Evolutionary conservation across 2,797 vertebrate genomes (phyloP).

Genomic region (Melanogrammus aeglefinus): DNA sequence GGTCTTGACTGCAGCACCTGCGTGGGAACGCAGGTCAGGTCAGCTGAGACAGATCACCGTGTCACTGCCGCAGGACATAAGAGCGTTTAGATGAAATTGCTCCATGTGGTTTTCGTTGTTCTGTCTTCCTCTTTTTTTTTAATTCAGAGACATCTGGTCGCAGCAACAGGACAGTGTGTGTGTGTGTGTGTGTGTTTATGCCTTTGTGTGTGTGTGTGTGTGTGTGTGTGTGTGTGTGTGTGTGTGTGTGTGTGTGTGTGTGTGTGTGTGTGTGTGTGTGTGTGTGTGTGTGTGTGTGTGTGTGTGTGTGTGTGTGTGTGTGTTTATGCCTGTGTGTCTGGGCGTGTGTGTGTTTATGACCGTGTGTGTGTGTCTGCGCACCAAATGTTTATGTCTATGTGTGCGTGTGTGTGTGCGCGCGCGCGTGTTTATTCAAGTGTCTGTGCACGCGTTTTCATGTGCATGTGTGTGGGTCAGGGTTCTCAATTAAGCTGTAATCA

Average conservation of each 20-base stretch:
- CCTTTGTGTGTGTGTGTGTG: not conserved
- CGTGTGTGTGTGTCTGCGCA: not conserved
- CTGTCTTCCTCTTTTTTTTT: not conserved
- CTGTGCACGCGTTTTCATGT: not conserved
- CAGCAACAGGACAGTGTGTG: not conserved
- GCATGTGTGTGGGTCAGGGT: not conserved
- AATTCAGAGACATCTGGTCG: not conserved
- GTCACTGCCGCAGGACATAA: not conserved
- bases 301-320: not conserved
- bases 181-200: not conserved
- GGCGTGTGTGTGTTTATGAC: not conserved
- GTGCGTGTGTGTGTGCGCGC: not conserved
- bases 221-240: not conserved
- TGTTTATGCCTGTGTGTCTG: not conserved
- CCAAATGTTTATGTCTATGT: not conserved
- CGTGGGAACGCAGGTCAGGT: not conserved
- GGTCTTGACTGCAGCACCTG: not conserved
- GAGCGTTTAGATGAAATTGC: not conserved
- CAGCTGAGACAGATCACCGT: not conserved
- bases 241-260: not conserved
- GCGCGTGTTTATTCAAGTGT: not conserved
- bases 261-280: conserved; percentile 3
- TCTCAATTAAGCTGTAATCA: not conserved
- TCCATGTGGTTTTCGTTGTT: not conserved
- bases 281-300: not conserved